Evolutionary conservation across 2,797 vertebrate species (phyloP).

Genomic region (Acrossocheilus fasciatus): DNA sequence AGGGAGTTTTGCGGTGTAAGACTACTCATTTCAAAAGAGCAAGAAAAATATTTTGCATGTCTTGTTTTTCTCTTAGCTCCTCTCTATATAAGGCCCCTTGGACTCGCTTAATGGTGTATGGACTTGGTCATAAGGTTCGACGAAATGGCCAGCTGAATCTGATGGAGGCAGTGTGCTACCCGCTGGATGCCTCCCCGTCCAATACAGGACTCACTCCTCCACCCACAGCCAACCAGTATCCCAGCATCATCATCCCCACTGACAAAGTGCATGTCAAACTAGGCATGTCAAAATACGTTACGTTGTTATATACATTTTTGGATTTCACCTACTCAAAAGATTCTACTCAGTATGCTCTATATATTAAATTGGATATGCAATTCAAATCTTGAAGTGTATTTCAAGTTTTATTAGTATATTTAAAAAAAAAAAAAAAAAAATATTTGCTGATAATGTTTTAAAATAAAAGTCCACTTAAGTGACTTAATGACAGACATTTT

Average conservation of each 20-base stretch:
- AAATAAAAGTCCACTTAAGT: neutral
- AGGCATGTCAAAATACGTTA: conserved; percentile 74
- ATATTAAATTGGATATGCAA: neutral
- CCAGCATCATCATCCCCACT: conserved; percentile 93
- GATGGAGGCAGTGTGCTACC: conserved; percentile 94
- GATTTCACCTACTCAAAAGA: neutral
- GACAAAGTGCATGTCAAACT: conserved; percentile 97
- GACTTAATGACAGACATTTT: neutral
- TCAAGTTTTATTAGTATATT: neutral
- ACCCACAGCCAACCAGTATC: conserved; percentile 96
- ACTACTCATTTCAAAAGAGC: neutral
- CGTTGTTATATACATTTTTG: neutral
- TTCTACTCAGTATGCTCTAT: neutral
- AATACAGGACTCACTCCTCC: conserved; percentile 97
- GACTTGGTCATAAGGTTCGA: conserved; percentile 96
- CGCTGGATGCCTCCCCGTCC: conserved; percentile 95
- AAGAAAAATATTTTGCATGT: neutral
- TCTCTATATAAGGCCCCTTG: conserved; percentile 98
- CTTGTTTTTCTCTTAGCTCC: conserved; percentile 78
- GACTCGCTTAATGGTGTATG: conserved; percentile 94
- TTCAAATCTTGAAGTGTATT: neutral
- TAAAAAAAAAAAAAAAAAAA: neutral
- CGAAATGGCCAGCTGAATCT: conserved; percentile 95
- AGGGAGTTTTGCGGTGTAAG: neutral
- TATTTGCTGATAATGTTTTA: neutral